Evolutionary conservation across 2,113 vertebrate genomes (phyloP).

Genomic region (Stegastes partitus): DNA sequence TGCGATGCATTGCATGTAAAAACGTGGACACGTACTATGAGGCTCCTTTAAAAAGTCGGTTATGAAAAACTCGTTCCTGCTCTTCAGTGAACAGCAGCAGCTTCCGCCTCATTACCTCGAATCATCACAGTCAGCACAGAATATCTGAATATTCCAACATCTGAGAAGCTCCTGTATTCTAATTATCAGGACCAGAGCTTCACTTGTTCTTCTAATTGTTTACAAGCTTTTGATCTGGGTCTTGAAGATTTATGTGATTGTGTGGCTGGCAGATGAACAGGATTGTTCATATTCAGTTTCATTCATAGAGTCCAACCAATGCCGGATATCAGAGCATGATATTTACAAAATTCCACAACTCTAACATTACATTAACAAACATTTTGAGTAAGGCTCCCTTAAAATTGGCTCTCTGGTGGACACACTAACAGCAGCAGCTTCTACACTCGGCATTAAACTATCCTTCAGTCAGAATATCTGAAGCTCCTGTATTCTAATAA

Average conservation of each 20-base stretch:
- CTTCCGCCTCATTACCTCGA: too few relatives aligned
- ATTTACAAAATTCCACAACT: background rate
- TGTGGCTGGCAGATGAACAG: background rate
- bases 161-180: background rate
- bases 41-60: too few relatives aligned
- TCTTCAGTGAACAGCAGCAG: background rate
- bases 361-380: background rate
- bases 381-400: background rate
- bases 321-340: background rate
- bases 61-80: too few relatives aligned
- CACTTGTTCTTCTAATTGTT: conserved; percentile 45
- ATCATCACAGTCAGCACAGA: background rate
- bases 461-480: too few relatives aligned
- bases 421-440: too few relatives aligned
- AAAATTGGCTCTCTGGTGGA: background rate
- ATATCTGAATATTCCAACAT: background rate
- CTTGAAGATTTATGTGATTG: background rate
- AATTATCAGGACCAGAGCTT: conserved; percentile 12
- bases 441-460: too few relatives aligned
- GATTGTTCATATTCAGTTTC: background rate
- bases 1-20: too few relatives aligned
- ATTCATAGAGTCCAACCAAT: background rate
- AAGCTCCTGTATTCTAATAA: too few relatives aligned
- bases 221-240: conserved; percentile 18
- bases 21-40: too few relatives aligned